Evolutionary conservation across 1,140 invertebrate species (phyloP).

Genomic region (Neodiprion virginianus): DNA sequence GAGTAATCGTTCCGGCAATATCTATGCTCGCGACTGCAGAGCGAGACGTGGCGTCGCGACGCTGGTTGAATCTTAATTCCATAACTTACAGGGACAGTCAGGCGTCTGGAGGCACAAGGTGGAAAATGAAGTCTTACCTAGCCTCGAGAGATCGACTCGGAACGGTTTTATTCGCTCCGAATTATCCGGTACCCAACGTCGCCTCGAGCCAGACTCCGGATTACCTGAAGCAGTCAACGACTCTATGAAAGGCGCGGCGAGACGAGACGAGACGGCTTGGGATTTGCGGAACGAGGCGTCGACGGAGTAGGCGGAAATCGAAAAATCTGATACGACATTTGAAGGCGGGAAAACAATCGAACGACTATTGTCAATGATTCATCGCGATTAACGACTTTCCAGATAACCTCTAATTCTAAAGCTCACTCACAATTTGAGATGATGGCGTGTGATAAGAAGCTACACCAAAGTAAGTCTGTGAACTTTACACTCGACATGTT

Average conservation of each 20-base stretch:
- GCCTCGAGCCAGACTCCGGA: background rate
- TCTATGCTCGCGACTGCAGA: background rate
- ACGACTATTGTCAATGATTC: background rate
- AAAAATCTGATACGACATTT: background rate
- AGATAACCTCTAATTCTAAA: background rate
- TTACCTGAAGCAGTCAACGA: background rate
- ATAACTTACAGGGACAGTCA: background rate
- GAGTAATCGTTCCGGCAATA: background rate
- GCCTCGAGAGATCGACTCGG: background rate
- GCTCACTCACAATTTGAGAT: too few relatives aligned
- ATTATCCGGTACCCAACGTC: background rate
- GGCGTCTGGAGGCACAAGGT: background rate
- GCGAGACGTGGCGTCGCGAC: background rate
- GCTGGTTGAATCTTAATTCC: conserved; percentile 5
- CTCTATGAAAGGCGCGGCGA: background rate
- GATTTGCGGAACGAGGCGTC: background rate
- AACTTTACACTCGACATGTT: background rate
- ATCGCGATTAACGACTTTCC: background rate
- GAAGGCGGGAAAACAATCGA: background rate
- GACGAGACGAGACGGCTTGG: background rate
- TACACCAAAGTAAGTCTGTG: background rate
- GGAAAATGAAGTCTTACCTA: conserved; percentile 1
- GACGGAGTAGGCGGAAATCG: background rate
- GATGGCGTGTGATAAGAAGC: too few relatives aligned
- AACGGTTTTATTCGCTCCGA: conserved; percentile 1